Evolutionary conservation across 2,797 vertebrate genomes (phyloP), one percentile per base, ranked within the genome.

Genomic region (Pampus argenteus): DNA sequence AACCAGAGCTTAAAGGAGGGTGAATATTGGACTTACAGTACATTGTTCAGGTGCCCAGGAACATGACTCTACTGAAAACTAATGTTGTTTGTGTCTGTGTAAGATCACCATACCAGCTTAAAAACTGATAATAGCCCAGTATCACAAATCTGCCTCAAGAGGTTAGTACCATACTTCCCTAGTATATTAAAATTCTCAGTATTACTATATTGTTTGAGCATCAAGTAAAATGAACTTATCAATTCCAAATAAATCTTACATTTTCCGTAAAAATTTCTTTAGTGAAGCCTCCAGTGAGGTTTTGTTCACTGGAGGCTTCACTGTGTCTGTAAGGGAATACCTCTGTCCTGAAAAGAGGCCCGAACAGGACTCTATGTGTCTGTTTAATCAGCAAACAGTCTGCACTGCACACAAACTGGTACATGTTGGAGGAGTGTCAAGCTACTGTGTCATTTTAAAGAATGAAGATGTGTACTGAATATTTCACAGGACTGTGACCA

Each of bases 351-450:
- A 44, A 17, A 59, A 52, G 68, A 73, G 59, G 48, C 47, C 50
- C 22, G 34, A 50, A 59, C 28, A 28, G 44, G 60, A 51, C 57
- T 66, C 47, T 9, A 13, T 76, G 68, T 42, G 49, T 65, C 62
- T 77, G 60, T 83, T 79, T 83, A 70, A 78, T 68, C 55, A 78
- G 55, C 74, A 76, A 71, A 89, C 63, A 65, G 29, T 15, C 36
- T 3, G 42, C 60, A 64, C 40, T 2, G 38, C 54, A 62, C 74
- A 80, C 29, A 48, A 23, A 47, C 60, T 25, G 20, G 26, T 34
- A 40, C 38, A 57, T 23, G 47, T 9, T 63, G 22, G 28, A 56
- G 51, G 20, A 11, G 48, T 25, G 55, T 65, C 49, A n/a, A 38
- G 44, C 50, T 36, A 20, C 70, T 52, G 34, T 4, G 29, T 48